Evolutionary conservation across 2,113 vertebrate species (phyloP), one percentile per base, ranked within the genome.

Genomic region (Misgurnus mizolepis): DNA sequence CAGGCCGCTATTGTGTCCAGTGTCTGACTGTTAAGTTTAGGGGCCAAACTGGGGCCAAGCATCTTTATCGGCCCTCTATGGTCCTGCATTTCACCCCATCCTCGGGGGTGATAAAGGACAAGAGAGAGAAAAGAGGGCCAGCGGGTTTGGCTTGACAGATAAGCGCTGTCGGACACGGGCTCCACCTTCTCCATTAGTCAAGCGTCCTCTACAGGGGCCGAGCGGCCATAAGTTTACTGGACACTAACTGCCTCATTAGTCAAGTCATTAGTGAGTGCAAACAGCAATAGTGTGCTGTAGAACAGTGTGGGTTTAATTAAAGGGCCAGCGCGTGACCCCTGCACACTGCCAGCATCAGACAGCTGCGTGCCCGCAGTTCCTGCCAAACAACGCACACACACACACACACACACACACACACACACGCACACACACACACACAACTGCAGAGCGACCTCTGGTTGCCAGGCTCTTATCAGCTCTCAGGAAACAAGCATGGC

Each of bases 201-300:
- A 69, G 74, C 81, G 80, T 88, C 94, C 90, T 88, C 76, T 83
- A 86, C 85, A 86, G 83, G 6, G 79, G 75, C 88, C 81, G 82
- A 87, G 88, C 91, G 90, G 88, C 91, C 94, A 92, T 94, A 91
- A 93, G 91, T 83, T 90, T 83, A 94, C 93, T 89, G 92, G 93
- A 94, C 92, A 88, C 91, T 94, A 96, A 95, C 94, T 92, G 93
- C 94, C 95, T 96, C 95, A 96, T 98, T 96, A 96, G 94, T 93
- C 94, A 93, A 91, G 93, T 96, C 94, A 94, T 96, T 96, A 96
- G 94, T 87, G 92, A 93, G 92, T 94, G 93, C 90, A 90, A 92
- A 94, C 93, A 92, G 88, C 88, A 92, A 95, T 93, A 88, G 88
- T 88, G 93, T 92, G 92, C 88, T 90, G 93, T 91, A 87, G 88